Evolutionary conservation across 2,888 invertebrate genomes (phyloP), one percentile per base, ranked within the genome.

Genomic region (Trichogramma evanescens): DNA sequence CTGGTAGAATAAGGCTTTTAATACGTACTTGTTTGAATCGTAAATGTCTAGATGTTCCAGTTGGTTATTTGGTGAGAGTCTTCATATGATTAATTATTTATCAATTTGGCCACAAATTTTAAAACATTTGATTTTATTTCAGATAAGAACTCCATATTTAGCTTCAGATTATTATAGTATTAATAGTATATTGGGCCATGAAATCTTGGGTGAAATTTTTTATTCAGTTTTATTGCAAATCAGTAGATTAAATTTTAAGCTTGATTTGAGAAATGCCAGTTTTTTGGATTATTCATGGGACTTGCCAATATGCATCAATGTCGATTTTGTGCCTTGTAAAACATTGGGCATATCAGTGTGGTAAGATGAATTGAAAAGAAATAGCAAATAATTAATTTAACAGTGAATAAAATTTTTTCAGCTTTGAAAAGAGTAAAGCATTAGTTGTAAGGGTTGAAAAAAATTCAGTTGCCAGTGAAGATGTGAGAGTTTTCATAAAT

Each of bases 211-310:
- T 0, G 82, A 84, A 73, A 83, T 85, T 68, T 78, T 84, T 58
- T 68, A 83, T 58, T 85, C 85, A 0, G 81, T 83, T 13, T 70
- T 85, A 44, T 70, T 81, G 54, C 83, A 83, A 72, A 77, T 81
- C 58, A 77, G 80, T 59, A 79, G 77, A 65, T 72, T 84, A 56
- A 75, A 75, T 54, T 85, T 85, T 70, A 75, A 78, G 61, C 71
- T 85, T 57, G 80, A 83, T 69, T 69, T 84, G 48, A 74, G 78
- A 67, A 86, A 86, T 73, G 75, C 82, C 4, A 80, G 82, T 60
- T 86, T 87, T 71, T 73, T 87, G 64, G 86, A 87, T 72, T 78
- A 81, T 53, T 82, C 84, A 1, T 87, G 86, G 87, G 79, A 80
- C 57, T 71, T 86, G 56, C 84, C 86, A 26, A 79, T 80, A 51